These are phyloP conservation scores for Callitettix versicolor DNA, from an alignment of 1,140 invertebrate species.

Conservation along the genomic window DNA sequence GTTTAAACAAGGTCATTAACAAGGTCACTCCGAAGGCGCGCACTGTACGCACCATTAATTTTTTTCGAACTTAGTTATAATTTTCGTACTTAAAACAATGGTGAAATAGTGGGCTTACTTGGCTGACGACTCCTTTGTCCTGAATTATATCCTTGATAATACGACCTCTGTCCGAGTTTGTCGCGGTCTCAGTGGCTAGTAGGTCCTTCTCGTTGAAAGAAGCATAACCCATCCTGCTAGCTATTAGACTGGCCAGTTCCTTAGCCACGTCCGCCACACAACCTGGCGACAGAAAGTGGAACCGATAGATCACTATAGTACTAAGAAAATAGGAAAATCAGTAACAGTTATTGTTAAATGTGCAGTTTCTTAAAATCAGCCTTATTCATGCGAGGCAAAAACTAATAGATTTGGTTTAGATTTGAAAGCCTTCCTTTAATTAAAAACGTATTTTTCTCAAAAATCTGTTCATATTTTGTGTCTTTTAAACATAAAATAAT, in stretches of 20 bases:
- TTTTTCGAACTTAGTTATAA: background rate
- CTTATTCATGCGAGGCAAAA: too few species aligned
- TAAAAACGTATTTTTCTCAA: too few species aligned
- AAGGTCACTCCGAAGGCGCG: background rate
- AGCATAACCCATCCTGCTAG: constrained; percentile 5
- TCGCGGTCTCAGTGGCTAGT: constrained; percentile 11
- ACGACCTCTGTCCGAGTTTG: constrained; percentile 5
- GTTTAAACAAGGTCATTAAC: too few species aligned
- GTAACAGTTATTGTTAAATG: background rate
- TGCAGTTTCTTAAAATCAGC: too few species aligned
- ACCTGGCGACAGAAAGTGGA: constrained; percentile 5
- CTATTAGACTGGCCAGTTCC: constrained; percentile 11
- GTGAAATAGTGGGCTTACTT: constrained; percentile 1
- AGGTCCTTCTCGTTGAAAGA: constrained; percentile 14
- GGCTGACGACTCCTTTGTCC: constrained; percentile 13
- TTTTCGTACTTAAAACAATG: background rate
- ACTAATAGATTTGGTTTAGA: too few species aligned
- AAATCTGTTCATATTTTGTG: too few species aligned
- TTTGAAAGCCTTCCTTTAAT: too few species aligned
- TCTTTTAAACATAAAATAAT: too few species aligned
- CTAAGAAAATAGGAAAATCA: background rate
- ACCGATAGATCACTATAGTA: background rate
- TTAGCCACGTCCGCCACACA: constrained; percentile 3
- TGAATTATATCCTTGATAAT: constrained; percentile 16
- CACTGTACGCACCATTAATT: background rate